Conservation (phyloP, 2,797 vertebrate genomes). For the Tenualosa thibaudeaui region DNA sequence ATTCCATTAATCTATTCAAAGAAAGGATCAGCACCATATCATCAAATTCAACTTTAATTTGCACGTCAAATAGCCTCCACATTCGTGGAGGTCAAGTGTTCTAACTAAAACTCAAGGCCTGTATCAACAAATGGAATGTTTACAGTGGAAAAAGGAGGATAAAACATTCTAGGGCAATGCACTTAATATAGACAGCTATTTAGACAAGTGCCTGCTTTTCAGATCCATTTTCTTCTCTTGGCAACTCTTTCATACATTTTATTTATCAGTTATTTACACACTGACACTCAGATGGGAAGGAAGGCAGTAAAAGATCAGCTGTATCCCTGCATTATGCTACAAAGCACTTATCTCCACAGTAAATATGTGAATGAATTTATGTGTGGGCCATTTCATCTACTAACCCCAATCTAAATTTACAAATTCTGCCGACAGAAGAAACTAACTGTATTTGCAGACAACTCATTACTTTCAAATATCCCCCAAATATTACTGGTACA, state of each 20-base stretch:
- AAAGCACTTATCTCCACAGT: neutral
- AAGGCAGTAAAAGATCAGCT: neutral
- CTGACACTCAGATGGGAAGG: neutral
- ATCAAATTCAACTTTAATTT: conserved; percentile 1
- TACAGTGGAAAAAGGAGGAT: neutral
- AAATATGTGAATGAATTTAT: neutral
- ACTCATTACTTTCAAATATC: neutral
- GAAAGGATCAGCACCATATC: neutral
- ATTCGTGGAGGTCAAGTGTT: neutral
- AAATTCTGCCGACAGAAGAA: neutral
- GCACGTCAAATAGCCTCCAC: neutral
- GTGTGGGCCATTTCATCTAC: neutral
- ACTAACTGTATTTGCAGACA: neutral
- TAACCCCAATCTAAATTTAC: neutral
- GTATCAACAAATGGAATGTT: neutral
- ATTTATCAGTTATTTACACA: neutral
- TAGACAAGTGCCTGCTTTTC: neutral
- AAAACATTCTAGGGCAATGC: neutral
- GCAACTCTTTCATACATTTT: neutral
- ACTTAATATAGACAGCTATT: neutral
- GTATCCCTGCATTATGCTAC: neutral
- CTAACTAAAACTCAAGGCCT: neutral
- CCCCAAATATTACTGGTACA: neutral
- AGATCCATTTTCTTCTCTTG: neutral
- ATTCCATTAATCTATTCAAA: neutral